phyloP scores from a whole-genome alignment of 1,140 invertebrate genomes.

The Augochlora pura region DNA sequence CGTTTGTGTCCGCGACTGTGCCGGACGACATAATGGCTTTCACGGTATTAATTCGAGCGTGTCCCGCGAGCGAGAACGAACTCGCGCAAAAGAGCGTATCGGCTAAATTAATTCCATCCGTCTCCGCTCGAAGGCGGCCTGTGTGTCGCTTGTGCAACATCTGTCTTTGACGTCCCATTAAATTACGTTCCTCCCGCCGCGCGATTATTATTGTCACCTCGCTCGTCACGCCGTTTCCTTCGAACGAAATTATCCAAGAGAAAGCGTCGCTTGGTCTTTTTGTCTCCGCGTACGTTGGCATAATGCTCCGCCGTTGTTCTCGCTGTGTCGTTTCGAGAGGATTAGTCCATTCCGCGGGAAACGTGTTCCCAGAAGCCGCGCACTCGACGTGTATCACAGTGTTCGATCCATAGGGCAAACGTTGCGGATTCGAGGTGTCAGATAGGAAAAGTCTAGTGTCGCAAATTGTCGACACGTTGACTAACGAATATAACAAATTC shows the following conservation, averaged over 20 bases:
- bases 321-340: no score
- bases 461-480: no score
- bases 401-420: no score
- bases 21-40: constrained; percentile 5
- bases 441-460: no score
- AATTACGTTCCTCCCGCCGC: constrained; percentile 13
- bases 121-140: neutral
- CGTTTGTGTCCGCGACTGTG: neutral
- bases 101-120: constrained; percentile 30
- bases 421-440: no score
- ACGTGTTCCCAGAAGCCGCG: no score
- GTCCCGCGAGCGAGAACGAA: neutral
- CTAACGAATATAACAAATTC: no score
- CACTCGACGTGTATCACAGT: no score
- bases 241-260: neutral
- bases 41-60: constrained; percentile 20
- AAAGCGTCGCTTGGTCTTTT: neutral
- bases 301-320: no score
- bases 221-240: neutral
- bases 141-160: neutral
- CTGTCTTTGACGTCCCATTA: constrained; percentile 37
- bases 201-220: constrained; percentile 6
- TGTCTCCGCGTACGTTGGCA: neutral
- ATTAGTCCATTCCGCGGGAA: no score
- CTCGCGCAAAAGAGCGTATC: constrained; percentile 25